These are phyloP conservation scores for Urocitellus parryii DNA, from an alignment of 2,113 vertebrate genomes.

Conservation along the genomic window DNA sequence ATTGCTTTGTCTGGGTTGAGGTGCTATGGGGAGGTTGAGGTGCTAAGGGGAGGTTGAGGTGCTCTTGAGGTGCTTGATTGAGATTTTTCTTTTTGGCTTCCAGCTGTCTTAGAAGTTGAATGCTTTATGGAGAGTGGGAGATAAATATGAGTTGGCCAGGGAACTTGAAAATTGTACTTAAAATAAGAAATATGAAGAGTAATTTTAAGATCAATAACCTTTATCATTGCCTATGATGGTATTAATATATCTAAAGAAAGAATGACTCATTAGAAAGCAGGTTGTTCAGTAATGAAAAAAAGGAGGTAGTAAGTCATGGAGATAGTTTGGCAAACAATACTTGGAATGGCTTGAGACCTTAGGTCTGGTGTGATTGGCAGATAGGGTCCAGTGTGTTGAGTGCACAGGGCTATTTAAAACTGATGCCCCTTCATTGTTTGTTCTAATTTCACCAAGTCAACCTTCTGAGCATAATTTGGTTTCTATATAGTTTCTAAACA, in stretches of 20 bases:
- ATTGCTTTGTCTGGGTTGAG: background rate
- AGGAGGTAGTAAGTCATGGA: background rate
- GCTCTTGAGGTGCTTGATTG: background rate
- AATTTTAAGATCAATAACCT: background rate
- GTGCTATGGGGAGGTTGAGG: background rate
- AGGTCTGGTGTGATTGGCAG: background rate
- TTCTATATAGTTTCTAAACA: background rate
- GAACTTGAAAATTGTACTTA: background rate
- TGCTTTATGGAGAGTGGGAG: background rate
- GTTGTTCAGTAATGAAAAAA: background rate
- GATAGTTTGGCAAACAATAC: background rate
- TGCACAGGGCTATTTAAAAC: background rate
- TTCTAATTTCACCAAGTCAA: slow-evolving; percentile 47
- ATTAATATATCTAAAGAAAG: background rate
- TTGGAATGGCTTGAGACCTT: background rate
- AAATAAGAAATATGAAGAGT: background rate
- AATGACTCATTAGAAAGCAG: background rate
- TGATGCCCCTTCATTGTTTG: background rate
- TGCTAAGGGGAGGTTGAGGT: background rate
- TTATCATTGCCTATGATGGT: background rate
- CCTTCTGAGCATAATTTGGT: slow-evolving; percentile 35
- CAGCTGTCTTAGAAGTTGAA: background rate
- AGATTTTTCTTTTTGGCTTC: background rate
- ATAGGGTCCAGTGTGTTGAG: background rate
- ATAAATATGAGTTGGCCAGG: background rate